Evolutionary conservation across 2,888 invertebrate genomes (phyloP), one percentile per base, ranked within the genome.

Genomic region (Cyclophora punctaria): DNA sequence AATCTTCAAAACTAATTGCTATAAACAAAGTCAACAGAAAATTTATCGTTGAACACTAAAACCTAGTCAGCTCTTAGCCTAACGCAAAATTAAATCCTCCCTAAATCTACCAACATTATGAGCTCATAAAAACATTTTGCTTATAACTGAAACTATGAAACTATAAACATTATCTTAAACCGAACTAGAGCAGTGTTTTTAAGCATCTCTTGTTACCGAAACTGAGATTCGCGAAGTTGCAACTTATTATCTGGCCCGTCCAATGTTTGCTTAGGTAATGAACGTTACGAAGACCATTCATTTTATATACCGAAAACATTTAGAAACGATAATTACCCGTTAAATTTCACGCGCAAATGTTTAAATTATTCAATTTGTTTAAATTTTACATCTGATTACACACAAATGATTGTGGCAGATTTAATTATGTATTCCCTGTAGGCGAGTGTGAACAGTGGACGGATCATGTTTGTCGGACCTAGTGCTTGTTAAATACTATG

Each of bases 201-300:
- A 5, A 37, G 5, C 37, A 37, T 2, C 37, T 5, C 35, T 48
- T 50, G 44, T 50, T 54, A 49, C 50, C 37, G 1, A 48, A 55
- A 53, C 49, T 47, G 48, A 55, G 51, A 51, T 57, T 56, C 65
- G 66, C 67, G 59, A 65, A 62, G 67, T 73, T 69, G 78, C 80
- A 78, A 75, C 72, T 78, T 78, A 76, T 78, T 85, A 85, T 86
- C 85, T 67, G 73, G 53, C 37, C 37, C 37, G 5, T 5, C 37
- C 85, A 83, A 72, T 85, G 86, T 86, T 86, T 86, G 80, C 70
- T 82, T 83, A 84, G 84, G 83, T 75, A 75, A 77, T 78, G 79
- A 73, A 69, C 69, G 66, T 61, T 63, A 58, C 52, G 55, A 64
- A 66, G 64, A 20, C 20, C 20, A 20, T 20, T 20, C 20, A 20